phyloP scores from a whole-genome alignment of 1,140 invertebrate genomes.

The Drosophila yakuba region DNA sequence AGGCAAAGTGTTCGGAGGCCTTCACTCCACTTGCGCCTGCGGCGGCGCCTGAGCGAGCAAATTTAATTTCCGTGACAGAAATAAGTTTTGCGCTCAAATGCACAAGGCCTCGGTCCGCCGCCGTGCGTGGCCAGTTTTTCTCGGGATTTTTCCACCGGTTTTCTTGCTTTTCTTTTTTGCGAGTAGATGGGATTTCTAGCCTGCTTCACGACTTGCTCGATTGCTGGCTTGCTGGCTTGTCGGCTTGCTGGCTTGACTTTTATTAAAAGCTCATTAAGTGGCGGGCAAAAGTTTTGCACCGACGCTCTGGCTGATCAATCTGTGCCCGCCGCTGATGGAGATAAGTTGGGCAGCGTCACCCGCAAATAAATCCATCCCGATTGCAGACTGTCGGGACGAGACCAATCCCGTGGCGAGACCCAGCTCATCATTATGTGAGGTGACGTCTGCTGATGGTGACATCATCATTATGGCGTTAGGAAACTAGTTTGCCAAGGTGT shows the following conservation, averaged over 20 bases:
- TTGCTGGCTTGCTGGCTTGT: constrained; percentile 31
- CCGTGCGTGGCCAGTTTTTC: constrained; percentile 45
- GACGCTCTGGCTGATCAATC: constrained; percentile 55
- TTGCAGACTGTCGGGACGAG: constrained; percentile 20
- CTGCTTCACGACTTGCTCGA: not conserved
- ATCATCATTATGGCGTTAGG: constrained; percentile 71
- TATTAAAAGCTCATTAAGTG: constrained; percentile 82
- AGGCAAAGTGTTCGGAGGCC: constrained; percentile 73
- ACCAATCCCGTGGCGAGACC: constrained; percentile 15
- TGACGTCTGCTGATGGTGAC: constrained; percentile 53
- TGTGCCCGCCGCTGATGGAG: constrained; percentile 40
- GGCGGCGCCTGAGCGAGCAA: constrained; percentile 68
- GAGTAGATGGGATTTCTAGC: constrained; percentile 8
- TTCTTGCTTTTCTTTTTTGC: not conserved
- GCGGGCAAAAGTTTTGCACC: constrained; percentile 59
- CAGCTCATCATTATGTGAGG: constrained; percentile 47
- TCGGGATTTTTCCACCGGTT: constrained; percentile 43
- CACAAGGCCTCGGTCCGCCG: constrained; percentile 57
- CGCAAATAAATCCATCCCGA: constrained; percentile 66
- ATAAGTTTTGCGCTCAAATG: constrained; percentile 83
- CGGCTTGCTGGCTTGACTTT: constrained; percentile 60
- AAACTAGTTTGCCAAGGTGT: constrained; percentile 38
- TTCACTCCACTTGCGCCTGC: constrained; percentile 55
- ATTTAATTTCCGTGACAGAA: constrained; percentile 84
- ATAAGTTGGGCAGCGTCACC: constrained; percentile 43